A percentile compares a stretch with the other conserved stretches of the same genome.
These are phyloP conservation scores for Notamacropus eugenii DNA, from an alignment of 2,797 vertebrate species.

Conservation along the genomic window DNA sequence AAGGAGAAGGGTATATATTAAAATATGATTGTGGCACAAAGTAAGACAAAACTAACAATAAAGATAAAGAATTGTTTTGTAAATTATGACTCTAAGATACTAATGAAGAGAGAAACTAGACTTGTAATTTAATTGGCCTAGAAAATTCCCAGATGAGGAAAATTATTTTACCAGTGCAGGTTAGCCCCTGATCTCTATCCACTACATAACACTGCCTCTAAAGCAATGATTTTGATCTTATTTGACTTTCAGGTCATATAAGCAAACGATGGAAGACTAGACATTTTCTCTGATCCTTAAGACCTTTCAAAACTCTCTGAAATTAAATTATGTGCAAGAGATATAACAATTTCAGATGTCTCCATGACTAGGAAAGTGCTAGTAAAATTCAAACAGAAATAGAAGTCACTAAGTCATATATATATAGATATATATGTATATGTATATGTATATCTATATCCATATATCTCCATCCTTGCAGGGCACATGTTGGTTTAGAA, in stretches of 20 bases:
- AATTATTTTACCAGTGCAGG: not conserved
- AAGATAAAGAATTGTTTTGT: constrained; percentile 2
- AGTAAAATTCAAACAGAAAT: not conserved
- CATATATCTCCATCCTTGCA: not conserved
- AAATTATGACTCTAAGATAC: constrained; percentile 34
- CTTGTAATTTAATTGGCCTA: not conserved
- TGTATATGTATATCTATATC: not conserved
- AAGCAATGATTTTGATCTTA: not conserved
- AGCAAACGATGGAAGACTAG: not conserved
- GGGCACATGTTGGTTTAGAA: not conserved
- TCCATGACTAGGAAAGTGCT: not conserved
- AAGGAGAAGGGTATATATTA: not conserved
- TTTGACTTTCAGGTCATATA: not conserved
- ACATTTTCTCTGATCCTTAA: not conserved
- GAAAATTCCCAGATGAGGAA: not conserved
- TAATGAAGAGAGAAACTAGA: not conserved
- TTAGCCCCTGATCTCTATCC: not conserved
- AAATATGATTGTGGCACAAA: not conserved
- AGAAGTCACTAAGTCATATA: not conserved
- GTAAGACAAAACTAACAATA: not conserved
- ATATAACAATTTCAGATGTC: not conserved
- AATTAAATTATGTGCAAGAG: not conserved
- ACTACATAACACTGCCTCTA: not conserved
- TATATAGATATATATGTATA: not conserved
- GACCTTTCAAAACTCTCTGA: not conserved